phyloP scores from a whole-genome alignment of 1,140 invertebrate species.

The Sweltsa coloradensis region DNA sequence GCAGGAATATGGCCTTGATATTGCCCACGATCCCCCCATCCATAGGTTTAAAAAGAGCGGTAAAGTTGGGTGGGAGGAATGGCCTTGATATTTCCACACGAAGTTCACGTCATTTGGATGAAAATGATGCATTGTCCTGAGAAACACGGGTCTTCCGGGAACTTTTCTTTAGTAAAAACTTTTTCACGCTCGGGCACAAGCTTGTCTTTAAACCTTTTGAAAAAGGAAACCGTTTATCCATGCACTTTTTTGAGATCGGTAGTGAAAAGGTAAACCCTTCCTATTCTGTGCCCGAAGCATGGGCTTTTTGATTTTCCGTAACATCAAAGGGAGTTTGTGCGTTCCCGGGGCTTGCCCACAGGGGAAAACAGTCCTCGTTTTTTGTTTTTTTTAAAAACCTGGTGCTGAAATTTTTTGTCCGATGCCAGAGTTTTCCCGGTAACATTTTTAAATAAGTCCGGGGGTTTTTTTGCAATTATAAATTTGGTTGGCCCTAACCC shows the following conservation, averaged over 20 bases:
- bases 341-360: too few relatives aligned
- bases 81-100: conserved; percentile 23
- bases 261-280: background rate
- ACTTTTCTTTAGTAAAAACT: background rate
- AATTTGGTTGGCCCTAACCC: too few relatives aligned
- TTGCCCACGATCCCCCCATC: conserved; percentile 29
- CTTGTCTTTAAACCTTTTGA: background rate
- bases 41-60: conserved; percentile 32
- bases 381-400: too few relatives aligned
- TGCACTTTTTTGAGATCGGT: background rate
- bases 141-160: conserved; percentile 18
- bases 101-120: conserved; percentile 6
- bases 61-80: conserved; percentile 33
- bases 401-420: too few relatives aligned
- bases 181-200: background rate
- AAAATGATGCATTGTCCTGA: conserved; percentile 21
- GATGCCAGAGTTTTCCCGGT: too few relatives aligned
- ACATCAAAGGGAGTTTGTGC: too few relatives aligned
- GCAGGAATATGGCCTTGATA: too few relatives aligned
- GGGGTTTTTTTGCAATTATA: too few relatives aligned
- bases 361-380: too few relatives aligned
- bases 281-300: too few relatives aligned
- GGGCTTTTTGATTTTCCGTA: too few relatives aligned
- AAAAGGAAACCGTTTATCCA: background rate
- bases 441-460: too few relatives aligned